Evolutionary conservation across 2,113 vertebrate genomes (phyloP).

Genomic region (Calidris pygmaea): DNA sequence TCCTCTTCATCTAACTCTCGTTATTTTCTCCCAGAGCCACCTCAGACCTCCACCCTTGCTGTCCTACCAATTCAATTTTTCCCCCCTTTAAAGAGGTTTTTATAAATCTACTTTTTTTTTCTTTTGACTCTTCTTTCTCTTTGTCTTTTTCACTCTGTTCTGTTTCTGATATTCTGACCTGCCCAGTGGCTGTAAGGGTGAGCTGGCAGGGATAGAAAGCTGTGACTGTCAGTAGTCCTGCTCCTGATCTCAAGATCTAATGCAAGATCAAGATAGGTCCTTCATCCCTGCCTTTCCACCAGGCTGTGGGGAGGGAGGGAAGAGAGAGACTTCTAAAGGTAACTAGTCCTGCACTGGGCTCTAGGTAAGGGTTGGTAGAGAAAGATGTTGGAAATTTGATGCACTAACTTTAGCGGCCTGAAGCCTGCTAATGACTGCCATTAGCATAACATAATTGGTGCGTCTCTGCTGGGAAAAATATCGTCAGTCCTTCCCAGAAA

Average conservation of each 20-base stretch:
- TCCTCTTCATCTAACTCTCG: background rate
- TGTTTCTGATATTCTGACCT: background rate
- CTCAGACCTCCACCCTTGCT: background rate
- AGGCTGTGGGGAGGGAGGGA: background rate
- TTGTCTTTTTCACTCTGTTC: background rate
- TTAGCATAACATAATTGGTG: background rate
- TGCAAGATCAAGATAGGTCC: background rate
- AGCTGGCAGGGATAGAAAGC: background rate
- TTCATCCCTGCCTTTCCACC: background rate
- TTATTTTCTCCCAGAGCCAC: background rate
- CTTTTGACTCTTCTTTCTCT: background rate
- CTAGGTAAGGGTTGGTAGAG: background rate
- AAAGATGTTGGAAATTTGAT: background rate
- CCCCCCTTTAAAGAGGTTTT: background rate
- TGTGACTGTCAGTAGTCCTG: background rate
- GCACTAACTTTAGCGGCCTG: background rate
- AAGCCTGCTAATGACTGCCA: background rate
- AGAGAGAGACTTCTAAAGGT: background rate
- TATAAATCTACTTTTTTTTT: background rate
- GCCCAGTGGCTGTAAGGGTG: background rate
- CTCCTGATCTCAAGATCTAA: background rate
- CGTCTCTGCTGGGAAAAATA: background rate
- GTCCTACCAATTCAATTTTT: background rate
- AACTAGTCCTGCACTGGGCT: background rate
- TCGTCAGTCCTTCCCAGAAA: background rate